phyloP scores from a whole-genome alignment of 2,888 invertebrate genomes.

The Cylloceria caligata region DNA sequence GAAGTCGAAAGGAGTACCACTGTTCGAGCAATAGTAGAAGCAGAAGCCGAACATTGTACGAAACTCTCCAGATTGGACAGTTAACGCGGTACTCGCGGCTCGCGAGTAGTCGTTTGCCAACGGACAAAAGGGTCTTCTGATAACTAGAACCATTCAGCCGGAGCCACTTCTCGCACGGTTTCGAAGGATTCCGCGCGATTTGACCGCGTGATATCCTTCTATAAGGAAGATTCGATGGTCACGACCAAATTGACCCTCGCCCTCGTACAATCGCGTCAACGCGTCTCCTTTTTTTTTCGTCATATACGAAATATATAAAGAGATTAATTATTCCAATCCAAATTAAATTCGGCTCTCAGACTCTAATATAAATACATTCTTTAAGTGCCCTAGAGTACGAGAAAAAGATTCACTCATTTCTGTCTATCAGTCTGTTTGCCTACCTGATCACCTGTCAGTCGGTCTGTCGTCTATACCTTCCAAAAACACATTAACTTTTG shows the following conservation, averaged over 20 bases:
- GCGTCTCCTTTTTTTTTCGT: conserved; percentile 3
- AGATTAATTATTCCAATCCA: too few species aligned
- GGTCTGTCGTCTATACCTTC: too few species aligned
- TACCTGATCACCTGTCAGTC: too few species aligned
- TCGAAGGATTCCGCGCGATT: not conserved
- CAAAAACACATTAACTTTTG: too few species aligned
- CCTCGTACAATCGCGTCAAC: not conserved
- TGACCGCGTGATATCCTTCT: conserved; percentile 10
- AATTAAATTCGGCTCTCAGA: too few species aligned
- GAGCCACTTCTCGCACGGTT: not conserved
- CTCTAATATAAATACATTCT: too few species aligned
- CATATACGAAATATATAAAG: too few species aligned
- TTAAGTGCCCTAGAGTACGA: too few species aligned
- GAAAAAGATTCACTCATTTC: too few species aligned
- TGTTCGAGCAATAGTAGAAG: not conserved
- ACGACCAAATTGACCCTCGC: not conserved
- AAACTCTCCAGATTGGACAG: not conserved
- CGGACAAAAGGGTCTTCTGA: conserved; percentile 2
- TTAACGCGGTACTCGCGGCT: not conserved
- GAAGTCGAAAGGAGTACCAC: not conserved
- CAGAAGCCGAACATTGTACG: not conserved
- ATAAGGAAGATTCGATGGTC: not conserved
- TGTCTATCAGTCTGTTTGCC: too few species aligned
- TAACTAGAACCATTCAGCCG: not conserved
- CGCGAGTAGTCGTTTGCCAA: conserved; percentile 2